Base-by-base conservation (phyloP, 2,113 vertebrate genomes). In the Pterocles burchelli region DNA sequence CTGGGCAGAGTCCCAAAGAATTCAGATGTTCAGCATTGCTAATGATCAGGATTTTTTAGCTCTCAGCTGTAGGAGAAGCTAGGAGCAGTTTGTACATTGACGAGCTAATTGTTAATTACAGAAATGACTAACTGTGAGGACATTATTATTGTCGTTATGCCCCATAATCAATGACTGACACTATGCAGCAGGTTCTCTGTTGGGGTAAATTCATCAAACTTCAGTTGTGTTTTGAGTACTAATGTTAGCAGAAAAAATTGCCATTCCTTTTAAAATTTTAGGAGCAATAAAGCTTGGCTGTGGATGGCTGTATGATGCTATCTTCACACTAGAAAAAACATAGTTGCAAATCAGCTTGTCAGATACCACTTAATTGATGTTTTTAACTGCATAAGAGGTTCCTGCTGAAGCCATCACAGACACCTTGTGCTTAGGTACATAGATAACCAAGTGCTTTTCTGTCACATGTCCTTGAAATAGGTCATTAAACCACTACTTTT, bases 31-130 rank as follows among this genome's bases (percentile, higher is more conserved):
- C 79, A 28, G 31, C 78, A n/a, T 19, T 84, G 49, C 61, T 94
- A 93, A 94, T 94, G 90, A 89, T 65, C 70, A 87, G 49, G 73
- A 90, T 52, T 66, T 88, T 90, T 92, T 89, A 93, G 49, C 70
- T 89, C 75, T 89, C 73, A 91, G 57, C 57, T 71, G n/a, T 58
- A 93, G 71, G 55, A 76, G 77, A 96, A 96, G 65, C 18, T 90
- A 85, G 68, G 20, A 96, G 73, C 34, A 66, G 61, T 89, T 93
- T 90, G 48, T 43, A 68, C 63, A 75, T 81, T 75, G 65, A 95
- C 2, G 10, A 90, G 43, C 17, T 95, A 96, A 95, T 95, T 87
- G 76, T 89, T 94, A 85, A 93, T 92, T 96, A 85, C 77, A 93
- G 57, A 94, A 94, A 96, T 90, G 25, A 58, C 66, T 93, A 63